These are phyloP conservation scores for Cantharis rufa DNA, from an alignment of 2,888 invertebrate genomes.

Conservation along the genomic window DNA sequence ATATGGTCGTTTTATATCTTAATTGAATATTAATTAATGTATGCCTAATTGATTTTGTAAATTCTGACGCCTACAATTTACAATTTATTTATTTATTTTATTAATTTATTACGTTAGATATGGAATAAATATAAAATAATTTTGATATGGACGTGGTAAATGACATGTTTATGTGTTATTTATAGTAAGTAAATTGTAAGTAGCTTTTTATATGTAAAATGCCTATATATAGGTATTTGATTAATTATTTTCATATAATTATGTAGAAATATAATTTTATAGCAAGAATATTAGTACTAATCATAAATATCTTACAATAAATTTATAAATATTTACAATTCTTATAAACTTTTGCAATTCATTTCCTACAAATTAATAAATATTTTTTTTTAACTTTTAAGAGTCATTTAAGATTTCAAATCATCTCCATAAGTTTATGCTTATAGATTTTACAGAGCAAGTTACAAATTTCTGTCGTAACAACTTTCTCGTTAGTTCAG, in stretches of 20 bases:
- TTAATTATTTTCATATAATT: background rate
- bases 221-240: background rate
- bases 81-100: background rate
- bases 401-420: background rate
- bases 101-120: background rate
- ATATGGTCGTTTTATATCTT: background rate
- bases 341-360: background rate
- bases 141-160: background rate
- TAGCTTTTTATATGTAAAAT: background rate
- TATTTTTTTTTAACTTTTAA: background rate
- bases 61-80: background rate
- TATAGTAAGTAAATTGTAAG: background rate
- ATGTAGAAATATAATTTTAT: background rate
- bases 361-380: background rate
- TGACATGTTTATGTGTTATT: background rate
- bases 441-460: background rate
- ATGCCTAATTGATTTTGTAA: background rate
- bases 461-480: background rate
- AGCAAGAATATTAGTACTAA: background rate
- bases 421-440: background rate
- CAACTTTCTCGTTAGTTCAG: background rate
- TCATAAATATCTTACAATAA: background rate
- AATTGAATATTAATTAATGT: background rate
- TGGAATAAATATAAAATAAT: background rate
- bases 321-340: background rate